Percentiles rank a stretch among this genome's conserved stretches.
Conservation (phyloP, 2,888 invertebrate genomes). For the Drosophila cracens region DNA sequence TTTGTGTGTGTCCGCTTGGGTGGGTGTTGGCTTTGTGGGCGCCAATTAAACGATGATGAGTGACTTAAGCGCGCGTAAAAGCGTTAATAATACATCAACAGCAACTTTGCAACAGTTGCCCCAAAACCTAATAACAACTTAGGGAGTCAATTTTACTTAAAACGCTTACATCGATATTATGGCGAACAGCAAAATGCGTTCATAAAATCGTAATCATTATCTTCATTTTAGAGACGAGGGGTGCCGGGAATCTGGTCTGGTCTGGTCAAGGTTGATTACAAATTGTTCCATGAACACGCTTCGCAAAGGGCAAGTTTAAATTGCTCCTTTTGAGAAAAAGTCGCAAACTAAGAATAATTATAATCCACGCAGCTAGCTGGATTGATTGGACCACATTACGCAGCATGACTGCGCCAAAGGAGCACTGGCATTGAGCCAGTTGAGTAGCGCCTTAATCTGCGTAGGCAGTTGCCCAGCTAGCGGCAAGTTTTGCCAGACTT, state of each 20-base stretch:
- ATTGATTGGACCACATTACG: background rate
- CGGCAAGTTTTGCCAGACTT: background rate
- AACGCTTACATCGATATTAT: background rate
- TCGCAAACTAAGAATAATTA: background rate
- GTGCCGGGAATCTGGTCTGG: background rate
- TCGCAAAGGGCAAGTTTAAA: background rate
- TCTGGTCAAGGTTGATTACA: background rate
- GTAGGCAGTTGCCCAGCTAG: constrained; percentile 2
- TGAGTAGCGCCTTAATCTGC: background rate
- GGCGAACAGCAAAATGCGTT: background rate
- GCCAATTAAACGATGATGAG: constrained; percentile 14
- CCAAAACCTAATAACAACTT: constrained; percentile 8
- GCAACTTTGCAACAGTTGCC: background rate
- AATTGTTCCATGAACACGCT: background rate
- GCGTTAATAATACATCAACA: constrained; percentile 5
- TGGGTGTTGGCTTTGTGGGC: background rate
- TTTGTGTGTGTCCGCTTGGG: background rate
- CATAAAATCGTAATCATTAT: constrained; percentile 1
- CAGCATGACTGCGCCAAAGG: background rate
- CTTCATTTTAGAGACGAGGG: background rate
- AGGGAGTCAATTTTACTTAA: constrained; percentile 1
- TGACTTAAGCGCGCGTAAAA: constrained; percentile 12
- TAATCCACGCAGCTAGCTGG: background rate
- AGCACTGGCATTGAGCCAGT: constrained; percentile 3
- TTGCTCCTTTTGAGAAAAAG: background rate